Base-by-base conservation (phyloP, 2,797 vertebrate species). In the Prionace glauca region DNA sequence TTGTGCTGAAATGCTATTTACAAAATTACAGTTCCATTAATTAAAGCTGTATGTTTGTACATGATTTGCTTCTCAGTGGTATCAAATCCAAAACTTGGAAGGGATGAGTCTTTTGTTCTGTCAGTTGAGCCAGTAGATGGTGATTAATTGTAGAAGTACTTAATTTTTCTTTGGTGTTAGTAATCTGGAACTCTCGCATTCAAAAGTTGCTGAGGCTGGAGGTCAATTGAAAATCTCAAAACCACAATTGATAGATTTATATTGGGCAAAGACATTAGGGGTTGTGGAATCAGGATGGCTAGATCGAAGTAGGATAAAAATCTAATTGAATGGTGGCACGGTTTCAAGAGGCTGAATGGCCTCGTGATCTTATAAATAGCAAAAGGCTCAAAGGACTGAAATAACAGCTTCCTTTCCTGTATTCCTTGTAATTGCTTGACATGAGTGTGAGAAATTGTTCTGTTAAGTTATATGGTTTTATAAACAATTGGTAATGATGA, bases 401-500 rank as follows among this genome's bases (percentile, higher is more conserved):
- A 41, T 16, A 18, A 11, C 24, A 1, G 11, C 88, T 91, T 29
- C 56, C 65, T 29, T 62, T 84, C 18, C 32, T n/a, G 0, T 67
- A 32, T 65, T 91, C 60, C 29, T 65, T 18, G 60, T 90, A 90
- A 90, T 90, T 20, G 18, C 81, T 45, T 84, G 81, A 84, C 20
- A 84, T 22, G 1, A 69, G 0, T n/a, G n/a, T 4, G 41, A 4
- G 62, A 41, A 69, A 41, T 69, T 26, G 32, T 67, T 92, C n/a
- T 69, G 56, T n/a, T 92, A n/a, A 24, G 62, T 69, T 41, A 2
- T n/a, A 32, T 10, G 65, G n/a, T 1, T 36, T 36, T 41, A 67
- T 92, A 20, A 97, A 97, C 97, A 97, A 97, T 97, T 97, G 96
- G 96, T 97, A 97, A 97, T 97, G 97, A 97, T 97, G 97, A 97